Percentiles rank a stretch among this genome's conserved stretches.
These are phyloP conservation scores for Ophion slaviceki DNA, from an alignment of 2,888 invertebrate genomes.

Conservation along the genomic window DNA sequence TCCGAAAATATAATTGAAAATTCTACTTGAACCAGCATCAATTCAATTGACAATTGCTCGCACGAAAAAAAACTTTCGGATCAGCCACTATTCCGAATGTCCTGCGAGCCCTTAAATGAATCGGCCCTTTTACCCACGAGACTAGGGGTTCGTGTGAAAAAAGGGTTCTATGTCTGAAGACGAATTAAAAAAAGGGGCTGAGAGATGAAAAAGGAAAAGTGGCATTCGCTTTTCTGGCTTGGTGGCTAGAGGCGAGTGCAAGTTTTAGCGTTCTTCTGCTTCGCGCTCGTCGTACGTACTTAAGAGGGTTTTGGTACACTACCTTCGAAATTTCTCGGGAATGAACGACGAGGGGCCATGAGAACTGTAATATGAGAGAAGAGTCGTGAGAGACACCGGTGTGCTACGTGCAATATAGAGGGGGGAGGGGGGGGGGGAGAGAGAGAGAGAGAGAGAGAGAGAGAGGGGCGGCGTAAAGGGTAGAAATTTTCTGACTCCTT, in stretches of 20 bases:
- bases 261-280: conserved; percentile 15
- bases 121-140: not conserved
- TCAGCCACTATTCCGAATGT: not conserved
- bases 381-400: conserved; percentile 31
- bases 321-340: conserved; percentile 44
- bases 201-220: conserved; percentile 14
- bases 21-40: not conserved
- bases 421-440: conserved; percentile 3
- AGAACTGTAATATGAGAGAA: conserved; percentile 44
- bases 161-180: not conserved
- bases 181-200: not conserved
- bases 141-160: not conserved
- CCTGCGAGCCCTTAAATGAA: no score
- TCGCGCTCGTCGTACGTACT: not conserved
- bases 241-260: conserved; percentile 21
- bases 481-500: not conserved
- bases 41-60: no score
- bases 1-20: not conserved
- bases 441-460: conserved; percentile 30
- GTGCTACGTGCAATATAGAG: not conserved
- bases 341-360: conserved; percentile 39
- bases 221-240: conserved; percentile 36
- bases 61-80: no score
- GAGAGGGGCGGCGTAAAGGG: conserved; percentile 14
- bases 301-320: conserved; percentile 30